A percentile compares a stretch with the other conserved stretches of the same genome.
Evolutionary conservation across 1,140 invertebrate genomes (phyloP).

Genomic region (Manduca sexta): DNA sequence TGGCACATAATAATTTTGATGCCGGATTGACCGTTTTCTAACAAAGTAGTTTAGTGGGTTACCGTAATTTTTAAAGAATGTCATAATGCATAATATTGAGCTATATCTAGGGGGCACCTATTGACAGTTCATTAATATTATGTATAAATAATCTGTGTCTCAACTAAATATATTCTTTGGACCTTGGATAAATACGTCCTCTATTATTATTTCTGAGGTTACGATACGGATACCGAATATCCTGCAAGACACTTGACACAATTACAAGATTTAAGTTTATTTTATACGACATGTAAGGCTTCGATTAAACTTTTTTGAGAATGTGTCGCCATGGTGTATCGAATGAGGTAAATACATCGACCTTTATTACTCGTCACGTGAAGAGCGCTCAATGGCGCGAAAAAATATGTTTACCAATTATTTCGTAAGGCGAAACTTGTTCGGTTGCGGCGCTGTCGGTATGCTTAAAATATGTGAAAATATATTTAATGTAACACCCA

Average conservation of each 20-base stretch:
- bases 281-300: too few relatives aligned
- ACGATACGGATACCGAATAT: too few relatives aligned
- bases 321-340: slow-evolving; percentile 16
- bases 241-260: too few relatives aligned
- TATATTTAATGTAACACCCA: neutral
- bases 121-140: too few relatives aligned
- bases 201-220: too few relatives aligned
- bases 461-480: slow-evolving; percentile 2
- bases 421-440: slow-evolving; percentile 35
- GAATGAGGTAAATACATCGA: slow-evolving; percentile 21
- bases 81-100: too few relatives aligned
- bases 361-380: slow-evolving; percentile 25
- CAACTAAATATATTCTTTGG: too few relatives aligned
- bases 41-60: neutral
- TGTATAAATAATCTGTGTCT: too few relatives aligned
- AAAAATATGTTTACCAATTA: slow-evolving; percentile 34
- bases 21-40: neutral
- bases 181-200: too few relatives aligned
- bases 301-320: neutral
- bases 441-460: slow-evolving; percentile 21
- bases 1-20: neutral
- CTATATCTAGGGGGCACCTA: too few relatives aligned
- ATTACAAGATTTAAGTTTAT: too few relatives aligned
- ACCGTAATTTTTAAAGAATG: slow-evolving; percentile 2
- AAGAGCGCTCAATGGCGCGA: slow-evolving; percentile 29